Base-by-base conservation (phyloP, 2,797 vertebrate genomes). In the Sebastes nivosus region DNA sequence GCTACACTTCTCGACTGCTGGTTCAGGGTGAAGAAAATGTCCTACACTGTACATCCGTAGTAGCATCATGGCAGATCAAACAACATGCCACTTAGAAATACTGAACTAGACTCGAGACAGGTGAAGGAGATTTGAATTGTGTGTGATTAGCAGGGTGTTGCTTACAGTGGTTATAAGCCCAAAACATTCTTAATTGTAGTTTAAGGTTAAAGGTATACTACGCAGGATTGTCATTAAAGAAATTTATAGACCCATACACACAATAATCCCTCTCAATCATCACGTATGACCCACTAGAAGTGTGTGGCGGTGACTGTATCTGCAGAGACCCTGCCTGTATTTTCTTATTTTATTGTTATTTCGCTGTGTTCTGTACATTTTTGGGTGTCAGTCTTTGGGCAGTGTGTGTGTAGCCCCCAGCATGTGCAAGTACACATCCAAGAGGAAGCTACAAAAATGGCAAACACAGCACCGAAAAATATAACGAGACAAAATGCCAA, bases 1-100 rank as follows among this genome's bases (percentile, higher is more conserved):
- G 92, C 92, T 91, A 93, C 92, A 92, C 87, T 87, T 78, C 85
- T 92, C 85, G 29, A 84, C 84, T 74, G 85, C 88, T 77, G 84
- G 79, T 92, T 90, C 80, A 84, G 87, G 85, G 80, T 70, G 79
- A 90, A 80, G 80, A 82, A 84, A 87, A 87, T 89, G 87, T 85
- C 88, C 88, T 91, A 77, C 80, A 65, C 82, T 72, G 67, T 78
- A 73, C 38, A 64, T 80, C 77, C 75, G 77, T 50, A 50, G 72
- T 24, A 67, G 72, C 76, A 79, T 91, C 85, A 82, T 67, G 73
- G 77, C 77, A 81, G 79, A 89, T 90, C 65, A 88, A 83, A 55
- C 80, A 67, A 69, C 68, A 34, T 11, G 34, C 32, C 65, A 72
- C 81, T 85, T 66, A 36, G 60, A 74, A 88, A 76, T 64, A 81